These are phyloP conservation scores for Anoncus sp. DNA, from an alignment of 2,888 invertebrate species.

Conservation along the genomic window DNA sequence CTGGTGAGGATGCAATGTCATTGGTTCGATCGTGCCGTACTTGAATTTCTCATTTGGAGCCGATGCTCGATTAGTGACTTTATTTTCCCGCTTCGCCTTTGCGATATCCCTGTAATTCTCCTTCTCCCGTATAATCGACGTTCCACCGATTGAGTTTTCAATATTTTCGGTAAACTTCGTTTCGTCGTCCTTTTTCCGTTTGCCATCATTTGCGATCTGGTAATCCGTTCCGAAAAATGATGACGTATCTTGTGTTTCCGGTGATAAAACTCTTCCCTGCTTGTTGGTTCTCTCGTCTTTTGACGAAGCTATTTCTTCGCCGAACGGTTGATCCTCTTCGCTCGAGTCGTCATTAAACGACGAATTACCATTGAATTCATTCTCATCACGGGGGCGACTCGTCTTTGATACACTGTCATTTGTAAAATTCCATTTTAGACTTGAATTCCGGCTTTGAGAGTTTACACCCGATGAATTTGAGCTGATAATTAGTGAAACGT, in stretches of 20 bases:
- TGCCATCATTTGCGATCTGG: background rate
- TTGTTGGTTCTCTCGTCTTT: constrained; percentile 16
- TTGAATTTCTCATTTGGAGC: constrained; percentile 6
- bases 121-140: background rate
- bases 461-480: constrained; percentile 16
- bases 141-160: background rate
- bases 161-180: constrained; percentile 3
- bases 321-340: constrained; percentile 9
- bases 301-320: background rate
- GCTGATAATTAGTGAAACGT: constrained; percentile 17
- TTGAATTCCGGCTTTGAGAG: constrained; percentile 5
- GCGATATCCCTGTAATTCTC: background rate
- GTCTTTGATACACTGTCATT: background rate
- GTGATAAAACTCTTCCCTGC: constrained; percentile 7
- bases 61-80: background rate
- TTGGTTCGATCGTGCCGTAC: background rate
- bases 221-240: background rate
- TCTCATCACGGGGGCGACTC: background rate
- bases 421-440: background rate
- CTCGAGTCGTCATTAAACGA: constrained; percentile 1
- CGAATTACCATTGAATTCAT: constrained; percentile 13
- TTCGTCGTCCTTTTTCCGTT: background rate
- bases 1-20: background rate
- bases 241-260: constrained; percentile 10
- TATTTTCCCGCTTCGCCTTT: constrained; percentile 12